Percentiles rank a stretch among this genome's conserved stretches.
Evolutionary conservation across 2,888 invertebrate genomes (phyloP).

Genomic region (Synergus japonicus): DNA sequence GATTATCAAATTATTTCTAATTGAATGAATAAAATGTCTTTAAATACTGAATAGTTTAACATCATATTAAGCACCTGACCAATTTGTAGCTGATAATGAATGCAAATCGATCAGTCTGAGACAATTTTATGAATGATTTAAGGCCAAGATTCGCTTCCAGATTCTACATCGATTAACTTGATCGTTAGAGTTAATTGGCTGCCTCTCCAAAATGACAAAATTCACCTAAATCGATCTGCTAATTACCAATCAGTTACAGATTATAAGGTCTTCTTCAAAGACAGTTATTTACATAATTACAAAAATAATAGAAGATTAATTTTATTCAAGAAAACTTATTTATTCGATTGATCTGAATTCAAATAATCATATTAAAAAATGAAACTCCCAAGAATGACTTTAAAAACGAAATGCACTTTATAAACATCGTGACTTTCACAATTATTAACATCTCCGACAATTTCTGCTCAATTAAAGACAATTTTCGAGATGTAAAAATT

Average conservation of each 20-base stretch:
- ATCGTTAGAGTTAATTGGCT: conserved; percentile 18
- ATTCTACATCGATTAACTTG: conserved; percentile 13
- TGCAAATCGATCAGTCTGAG: not conserved
- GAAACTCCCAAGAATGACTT: not conserved
- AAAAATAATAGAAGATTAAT: not conserved
- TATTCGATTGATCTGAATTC: too few relatives aligned
- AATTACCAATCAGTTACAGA: not conserved
- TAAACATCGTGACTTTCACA: not conserved
- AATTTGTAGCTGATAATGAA: not conserved
- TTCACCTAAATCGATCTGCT: not conserved
- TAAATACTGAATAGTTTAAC: not conserved
- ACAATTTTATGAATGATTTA: conserved; percentile 19
- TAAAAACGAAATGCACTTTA: not conserved
- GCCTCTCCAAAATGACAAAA: conserved; percentile 6
- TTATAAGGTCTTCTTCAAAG: not conserved
- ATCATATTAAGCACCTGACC: not conserved
- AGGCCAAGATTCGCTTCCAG: not conserved
- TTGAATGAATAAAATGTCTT: not conserved
- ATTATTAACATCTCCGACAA: not conserved
- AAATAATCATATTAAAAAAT: not conserved
- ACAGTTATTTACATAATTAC: too few relatives aligned
- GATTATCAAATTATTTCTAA: not conserved
- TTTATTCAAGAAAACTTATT: not conserved
- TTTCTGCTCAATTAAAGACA: not conserved
- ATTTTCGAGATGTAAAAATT: not conserved